A percentile compares a stretch with the other conserved stretches of the same genome.
phyloP scores from a whole-genome alignment of 2,888 invertebrate species.

The Philereme transversata region DNA sequence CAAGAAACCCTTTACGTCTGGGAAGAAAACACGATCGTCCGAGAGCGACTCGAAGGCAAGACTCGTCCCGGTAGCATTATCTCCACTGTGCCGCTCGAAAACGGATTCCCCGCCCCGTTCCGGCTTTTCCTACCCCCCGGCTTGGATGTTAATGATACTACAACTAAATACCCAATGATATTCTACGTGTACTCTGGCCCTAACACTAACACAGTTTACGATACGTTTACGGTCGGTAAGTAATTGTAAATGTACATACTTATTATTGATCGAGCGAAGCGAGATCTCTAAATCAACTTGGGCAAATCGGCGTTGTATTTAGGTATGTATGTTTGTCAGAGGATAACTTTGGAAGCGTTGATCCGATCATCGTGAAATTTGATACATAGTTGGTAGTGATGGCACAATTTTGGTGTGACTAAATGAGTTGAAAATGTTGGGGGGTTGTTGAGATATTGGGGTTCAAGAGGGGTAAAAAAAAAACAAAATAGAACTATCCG shows the following conservation, averaged over 20 bases:
- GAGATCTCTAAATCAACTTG: too few species aligned
- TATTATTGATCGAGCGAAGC: too few species aligned
- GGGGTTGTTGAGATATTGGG: too few species aligned
- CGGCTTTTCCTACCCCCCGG: slow-evolving; percentile 87
- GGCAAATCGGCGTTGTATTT: too few species aligned
- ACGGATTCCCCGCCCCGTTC: slow-evolving; percentile 85
- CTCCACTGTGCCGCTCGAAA: slow-evolving; percentile 82
- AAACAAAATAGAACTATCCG: too few species aligned
- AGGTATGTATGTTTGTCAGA: too few species aligned
- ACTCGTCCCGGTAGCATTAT: slow-evolving; percentile 79
- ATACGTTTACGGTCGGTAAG: slow-evolving; percentile 85
- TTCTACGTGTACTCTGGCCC: slow-evolving; percentile 94
- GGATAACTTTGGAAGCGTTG: too few species aligned
- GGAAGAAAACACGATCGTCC: slow-evolving; percentile 85
- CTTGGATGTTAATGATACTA: slow-evolving; percentile 81
- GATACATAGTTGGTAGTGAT: too few species aligned
- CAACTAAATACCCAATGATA: slow-evolving; percentile 86
- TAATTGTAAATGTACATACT: background rate
- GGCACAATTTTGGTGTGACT: too few species aligned
- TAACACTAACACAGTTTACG: slow-evolving; percentile 89
- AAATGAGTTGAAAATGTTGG: too few species aligned
- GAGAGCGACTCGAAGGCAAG: slow-evolving; percentile 77
- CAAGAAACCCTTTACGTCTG: slow-evolving; percentile 65
- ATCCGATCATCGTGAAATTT: too few species aligned
- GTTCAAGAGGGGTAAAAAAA: too few species aligned